Conservation (phyloP, 1,140 invertebrate genomes). For the Achroia grisella region DNA sequence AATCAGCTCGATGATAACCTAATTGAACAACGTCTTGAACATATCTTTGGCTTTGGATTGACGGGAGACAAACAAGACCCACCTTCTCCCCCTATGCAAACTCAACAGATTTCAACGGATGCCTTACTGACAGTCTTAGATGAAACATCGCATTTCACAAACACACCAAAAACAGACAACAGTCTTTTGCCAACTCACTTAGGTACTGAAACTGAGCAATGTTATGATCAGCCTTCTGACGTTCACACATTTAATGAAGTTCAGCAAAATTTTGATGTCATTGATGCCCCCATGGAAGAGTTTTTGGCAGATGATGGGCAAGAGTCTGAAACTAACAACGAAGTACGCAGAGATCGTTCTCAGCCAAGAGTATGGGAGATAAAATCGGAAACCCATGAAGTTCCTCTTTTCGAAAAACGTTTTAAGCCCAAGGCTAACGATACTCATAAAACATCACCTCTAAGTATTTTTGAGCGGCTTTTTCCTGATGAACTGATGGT, state of each 20-base stretch:
- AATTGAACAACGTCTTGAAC: conserved; percentile 28
- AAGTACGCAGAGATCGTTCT: conserved; percentile 23
- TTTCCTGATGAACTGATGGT: conserved; percentile 20
- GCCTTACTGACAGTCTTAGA: conserved; percentile 25
- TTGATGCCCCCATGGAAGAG: conserved; percentile 13
- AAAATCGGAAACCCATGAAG: conserved; percentile 22
- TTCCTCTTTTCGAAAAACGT: conserved; percentile 21
- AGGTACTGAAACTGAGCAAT: conserved; percentile 20
- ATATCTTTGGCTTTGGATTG: conserved; percentile 21
- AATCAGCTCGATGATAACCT: conserved; percentile 24
- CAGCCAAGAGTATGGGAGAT: conserved; percentile 22
- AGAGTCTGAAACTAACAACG: conserved; percentile 21
- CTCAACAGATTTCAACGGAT: conserved; percentile 29
- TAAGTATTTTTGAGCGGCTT: conserved; percentile 17
- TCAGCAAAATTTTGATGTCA: conserved; percentile 15
- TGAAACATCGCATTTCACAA: conserved; percentile 25
- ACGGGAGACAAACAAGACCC: conserved; percentile 18
- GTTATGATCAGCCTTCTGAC: conserved; percentile 13
- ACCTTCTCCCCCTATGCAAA: conserved; percentile 14
- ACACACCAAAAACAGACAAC: conserved; percentile 24
- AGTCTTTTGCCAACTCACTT: conserved; percentile 15
- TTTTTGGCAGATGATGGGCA: conserved; percentile 14
- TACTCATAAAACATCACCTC: conserved; percentile 25
- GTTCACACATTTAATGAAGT: conserved; percentile 15
- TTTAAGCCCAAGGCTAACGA: conserved; percentile 20